Conservation (phyloP, 2,113 vertebrate species). For the Calidris pygmaea region DNA sequence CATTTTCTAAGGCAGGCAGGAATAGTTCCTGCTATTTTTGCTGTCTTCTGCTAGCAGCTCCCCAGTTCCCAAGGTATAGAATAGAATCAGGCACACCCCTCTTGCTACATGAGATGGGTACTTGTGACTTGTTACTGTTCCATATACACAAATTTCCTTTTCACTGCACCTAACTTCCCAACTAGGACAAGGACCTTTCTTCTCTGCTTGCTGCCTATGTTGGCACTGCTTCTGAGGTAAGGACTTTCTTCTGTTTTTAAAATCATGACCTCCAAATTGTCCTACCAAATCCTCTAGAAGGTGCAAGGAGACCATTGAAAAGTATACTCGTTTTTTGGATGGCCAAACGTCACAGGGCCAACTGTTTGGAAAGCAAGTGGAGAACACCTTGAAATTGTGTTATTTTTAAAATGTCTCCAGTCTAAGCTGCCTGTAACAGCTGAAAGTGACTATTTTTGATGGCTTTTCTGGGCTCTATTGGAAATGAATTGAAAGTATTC, state of each 20-base stretch:
- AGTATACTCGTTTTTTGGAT: background rate
- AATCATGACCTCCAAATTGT: background rate
- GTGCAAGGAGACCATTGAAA: constrained; percentile 30
- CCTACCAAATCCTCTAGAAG: constrained; percentile 30
- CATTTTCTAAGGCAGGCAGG: background rate
- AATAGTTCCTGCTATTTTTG: background rate
- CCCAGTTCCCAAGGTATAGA: background rate
- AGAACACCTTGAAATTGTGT: background rate
- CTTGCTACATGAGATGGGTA: background rate
- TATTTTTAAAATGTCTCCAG: background rate
- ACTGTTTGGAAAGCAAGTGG: background rate
- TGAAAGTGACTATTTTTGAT: background rate
- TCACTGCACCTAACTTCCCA: background rate
- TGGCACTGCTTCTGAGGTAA: background rate
- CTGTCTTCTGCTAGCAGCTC: background rate
- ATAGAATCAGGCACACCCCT: background rate
- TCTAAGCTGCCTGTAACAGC: background rate
- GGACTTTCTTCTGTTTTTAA: background rate
- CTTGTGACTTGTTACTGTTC: background rate
- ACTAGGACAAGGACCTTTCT: background rate
- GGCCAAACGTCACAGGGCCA: background rate
- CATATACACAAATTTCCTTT: background rate
- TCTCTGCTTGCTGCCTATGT: background rate
- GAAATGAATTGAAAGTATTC: background rate
- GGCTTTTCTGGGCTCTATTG: background rate